A percentile compares a stretch with the other conserved stretches of the same genome.
Conservation (phyloP, 2,113 vertebrate species). For the Rhipidura dahli region DNA sequence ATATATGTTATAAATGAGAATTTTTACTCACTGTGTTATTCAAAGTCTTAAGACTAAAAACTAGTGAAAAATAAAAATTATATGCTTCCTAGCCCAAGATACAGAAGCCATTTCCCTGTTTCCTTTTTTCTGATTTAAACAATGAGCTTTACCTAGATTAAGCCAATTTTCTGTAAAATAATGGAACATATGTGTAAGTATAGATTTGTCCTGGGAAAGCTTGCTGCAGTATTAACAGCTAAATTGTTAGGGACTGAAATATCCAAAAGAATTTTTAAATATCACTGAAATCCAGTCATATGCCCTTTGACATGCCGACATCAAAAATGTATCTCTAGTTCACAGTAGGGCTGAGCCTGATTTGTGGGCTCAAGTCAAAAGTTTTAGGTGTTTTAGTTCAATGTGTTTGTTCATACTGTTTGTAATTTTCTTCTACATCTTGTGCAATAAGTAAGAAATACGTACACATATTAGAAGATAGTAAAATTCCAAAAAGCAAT, state of each 20-base stretch:
- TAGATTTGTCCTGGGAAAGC: neutral
- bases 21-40: neutral
- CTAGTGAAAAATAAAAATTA: neutral
- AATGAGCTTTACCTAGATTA: neutral
- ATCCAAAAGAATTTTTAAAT: neutral
- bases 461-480: neutral
- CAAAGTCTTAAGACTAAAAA: neutral
- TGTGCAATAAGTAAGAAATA: neutral
- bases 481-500: neutral
- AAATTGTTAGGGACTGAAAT: neutral
- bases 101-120: neutral
- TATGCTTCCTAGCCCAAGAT: neutral
- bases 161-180: neutral
- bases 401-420: neutral
- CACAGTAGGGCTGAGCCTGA: neutral
- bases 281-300: neutral
- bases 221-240: neutral
- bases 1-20: neutral
- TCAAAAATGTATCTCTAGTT: neutral
- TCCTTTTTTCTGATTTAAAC: neutral
- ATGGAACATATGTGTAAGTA: neutral
- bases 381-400: neutral
- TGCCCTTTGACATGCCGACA: neutral
- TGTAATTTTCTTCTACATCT: neutral
- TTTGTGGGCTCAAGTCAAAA: neutral